phyloP scores from a whole-genome alignment of 1,140 invertebrate species.

The Pentalonia nigronervosa region DNA sequence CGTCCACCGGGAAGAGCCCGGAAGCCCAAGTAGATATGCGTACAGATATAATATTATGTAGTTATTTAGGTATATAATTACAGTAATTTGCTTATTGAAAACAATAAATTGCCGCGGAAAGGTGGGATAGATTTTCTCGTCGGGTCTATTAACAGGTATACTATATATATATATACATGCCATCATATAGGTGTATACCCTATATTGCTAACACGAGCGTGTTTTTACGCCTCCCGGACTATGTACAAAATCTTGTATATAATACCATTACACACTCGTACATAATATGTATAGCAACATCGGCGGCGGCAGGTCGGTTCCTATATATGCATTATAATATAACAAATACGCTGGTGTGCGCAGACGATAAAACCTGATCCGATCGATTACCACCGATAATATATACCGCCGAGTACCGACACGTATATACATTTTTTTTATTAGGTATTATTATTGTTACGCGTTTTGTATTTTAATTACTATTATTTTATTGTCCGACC shows the following conservation, averaged over 20 bases:
- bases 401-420: neutral
- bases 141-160: neutral
- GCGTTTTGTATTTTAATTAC: conserved; percentile 45
- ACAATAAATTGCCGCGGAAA: conserved; percentile 31
- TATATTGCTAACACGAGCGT: conserved; percentile 32
- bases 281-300: neutral
- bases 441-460: conserved; percentile 31
- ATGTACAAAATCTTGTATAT: conserved; percentile 22
- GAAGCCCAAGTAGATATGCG: conserved; percentile 8
- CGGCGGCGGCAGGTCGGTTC: neutral
- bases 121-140: neutral
- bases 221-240: conserved; percentile 16
- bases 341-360: neutral
- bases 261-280: neutral
- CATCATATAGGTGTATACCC: neutral
- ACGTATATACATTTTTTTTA: neutral
- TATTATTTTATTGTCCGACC: conserved; percentile 21
- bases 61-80: conserved; percentile 8
- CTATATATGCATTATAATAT: neutral
- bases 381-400: conserved; percentile 53
- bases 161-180: neutral
- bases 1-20: neutral
- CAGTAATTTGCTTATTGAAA: conserved; percentile 18
- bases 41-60: neutral
- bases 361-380: conserved; percentile 50